Percentiles rank a stretch among this genome's conserved stretches.
Evolutionary conservation across 2,888 invertebrate species (phyloP).

Genomic region (Xestia rhomboidea): DNA sequence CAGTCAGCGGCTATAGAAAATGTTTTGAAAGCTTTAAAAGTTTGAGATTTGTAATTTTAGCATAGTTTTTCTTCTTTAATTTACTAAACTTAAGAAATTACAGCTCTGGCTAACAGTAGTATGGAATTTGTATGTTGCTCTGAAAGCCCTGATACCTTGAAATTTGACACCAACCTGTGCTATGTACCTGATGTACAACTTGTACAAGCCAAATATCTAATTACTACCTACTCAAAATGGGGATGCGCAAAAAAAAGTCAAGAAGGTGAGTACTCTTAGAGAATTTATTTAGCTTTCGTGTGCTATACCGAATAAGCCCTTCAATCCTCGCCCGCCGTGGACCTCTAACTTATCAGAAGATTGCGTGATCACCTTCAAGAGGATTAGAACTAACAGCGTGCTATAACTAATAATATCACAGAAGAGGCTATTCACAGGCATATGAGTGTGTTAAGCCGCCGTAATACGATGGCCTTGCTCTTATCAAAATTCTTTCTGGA

Average conservation of each 20-base stretch:
- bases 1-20: slow-evolving; percentile 57
- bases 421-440: not conserved
- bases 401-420: not conserved
- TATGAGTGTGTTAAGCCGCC: not conserved
- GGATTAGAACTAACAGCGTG: not conserved
- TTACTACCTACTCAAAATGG: slow-evolving; percentile 35
- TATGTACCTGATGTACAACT: not conserved
- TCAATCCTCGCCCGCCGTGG: not conserved
- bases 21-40: not conserved
- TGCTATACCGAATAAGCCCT: not conserved
- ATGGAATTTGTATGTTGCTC: slow-evolving; percentile 23
- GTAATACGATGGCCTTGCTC: not conserved
- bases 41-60: not conserved
- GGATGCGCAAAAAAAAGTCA: slow-evolving; percentile 11
- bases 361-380: not conserved
- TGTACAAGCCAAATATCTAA: slow-evolving; percentile 17
- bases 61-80: not conserved
- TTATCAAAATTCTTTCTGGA: too few relatives aligned
- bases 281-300: not conserved
- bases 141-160: slow-evolving; percentile 19
- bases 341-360: not conserved
- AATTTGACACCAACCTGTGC: slow-evolving; percentile 55
- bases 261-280: slow-evolving; percentile 31
- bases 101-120: not conserved
- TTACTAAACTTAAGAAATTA: not conserved